These are phyloP conservation scores for Psilopsiagon aurifrons DNA, from an alignment of 2,113 vertebrate genomes.

Conservation along the genomic window DNA sequence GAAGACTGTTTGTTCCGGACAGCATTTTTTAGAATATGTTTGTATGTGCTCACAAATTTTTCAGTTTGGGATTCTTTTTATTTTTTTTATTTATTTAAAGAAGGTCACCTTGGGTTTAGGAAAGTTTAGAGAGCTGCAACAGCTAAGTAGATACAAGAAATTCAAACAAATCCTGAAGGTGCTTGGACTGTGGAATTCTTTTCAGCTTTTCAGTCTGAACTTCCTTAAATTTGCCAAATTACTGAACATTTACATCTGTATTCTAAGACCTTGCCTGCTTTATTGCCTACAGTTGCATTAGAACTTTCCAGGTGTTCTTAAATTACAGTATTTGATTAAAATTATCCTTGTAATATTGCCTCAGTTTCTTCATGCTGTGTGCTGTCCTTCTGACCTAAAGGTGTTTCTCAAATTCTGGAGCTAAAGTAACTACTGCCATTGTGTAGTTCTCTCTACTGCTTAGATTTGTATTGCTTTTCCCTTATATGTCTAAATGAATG, in stretches of 20 bases:
- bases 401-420: neutral
- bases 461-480: neutral
- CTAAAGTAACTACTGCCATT: conserved; percentile 1
- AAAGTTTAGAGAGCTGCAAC: conserved; percentile 44
- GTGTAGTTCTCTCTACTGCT: neutral
- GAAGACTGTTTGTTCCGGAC: conserved; percentile 69
- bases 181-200: conserved; percentile 16
- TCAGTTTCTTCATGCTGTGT: neutral
- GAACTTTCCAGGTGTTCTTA: conserved; percentile 36
- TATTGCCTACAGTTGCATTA: neutral
- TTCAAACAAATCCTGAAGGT: conserved; percentile 49
- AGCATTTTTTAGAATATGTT: conserved; percentile 63
- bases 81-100: neutral
- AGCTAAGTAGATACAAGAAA: conserved; percentile 58
- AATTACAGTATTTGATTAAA: neutral
- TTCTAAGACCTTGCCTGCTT: conserved; percentile 15
- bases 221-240: conserved; percentile 38
- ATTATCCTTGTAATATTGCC: neutral
- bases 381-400: neutral
- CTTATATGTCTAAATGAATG: conserved; percentile 28
- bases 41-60: conserved; percentile 68
- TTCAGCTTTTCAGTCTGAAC: conserved; percentile 38
- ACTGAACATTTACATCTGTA: conserved; percentile 19
- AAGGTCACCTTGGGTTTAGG: conserved; percentile 63
- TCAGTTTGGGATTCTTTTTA: neutral